Percentiles rank a stretch among this genome's conserved stretches.
phyloP scores from a whole-genome alignment of 1,140 invertebrate genomes.

The Drosophila bocki region DNA sequence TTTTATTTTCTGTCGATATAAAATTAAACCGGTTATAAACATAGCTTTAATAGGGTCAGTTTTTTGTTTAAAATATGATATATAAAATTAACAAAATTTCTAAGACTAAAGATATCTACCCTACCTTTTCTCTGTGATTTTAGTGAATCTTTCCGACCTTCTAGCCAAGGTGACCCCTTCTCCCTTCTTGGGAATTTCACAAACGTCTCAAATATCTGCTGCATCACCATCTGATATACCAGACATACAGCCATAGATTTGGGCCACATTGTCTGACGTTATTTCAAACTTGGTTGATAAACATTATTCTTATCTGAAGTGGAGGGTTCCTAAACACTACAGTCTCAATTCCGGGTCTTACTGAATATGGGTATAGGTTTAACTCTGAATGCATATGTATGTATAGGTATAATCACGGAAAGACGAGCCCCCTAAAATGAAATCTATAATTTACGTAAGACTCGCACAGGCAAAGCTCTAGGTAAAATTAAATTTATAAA shows the following conservation, averaged over 20 bases:
- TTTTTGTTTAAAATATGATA: no score
- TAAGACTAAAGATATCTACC: no score
- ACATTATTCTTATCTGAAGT: conserved; percentile 26
- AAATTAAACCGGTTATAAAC: no score
- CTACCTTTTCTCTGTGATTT: no score
- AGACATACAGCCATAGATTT: neutral
- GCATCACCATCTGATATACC: conserved; percentile 10
- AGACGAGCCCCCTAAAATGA: conserved; percentile 15
- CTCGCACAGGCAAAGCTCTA: neutral
- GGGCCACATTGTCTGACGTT: neutral
- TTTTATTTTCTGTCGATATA: no score
- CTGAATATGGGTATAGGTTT: neutral
- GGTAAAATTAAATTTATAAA: neutral
- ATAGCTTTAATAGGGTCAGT: no score
- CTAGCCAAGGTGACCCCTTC: conserved; percentile 60
- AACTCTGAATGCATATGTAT: neutral
- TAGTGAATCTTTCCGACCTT: neutral
- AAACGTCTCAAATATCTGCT: conserved; percentile 19
- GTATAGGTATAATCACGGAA: neutral
- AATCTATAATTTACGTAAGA: neutral
- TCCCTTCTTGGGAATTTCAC: conserved; percentile 21
- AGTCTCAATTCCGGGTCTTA: neutral
- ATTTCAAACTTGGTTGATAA: conserved; percentile 11
- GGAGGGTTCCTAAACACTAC: neutral
- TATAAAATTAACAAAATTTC: neutral